A percentile compares a stretch with the other conserved stretches of the same genome.
Conservation (phyloP, 2,113 vertebrate genomes). For the Myiagra hebetior region DNA sequence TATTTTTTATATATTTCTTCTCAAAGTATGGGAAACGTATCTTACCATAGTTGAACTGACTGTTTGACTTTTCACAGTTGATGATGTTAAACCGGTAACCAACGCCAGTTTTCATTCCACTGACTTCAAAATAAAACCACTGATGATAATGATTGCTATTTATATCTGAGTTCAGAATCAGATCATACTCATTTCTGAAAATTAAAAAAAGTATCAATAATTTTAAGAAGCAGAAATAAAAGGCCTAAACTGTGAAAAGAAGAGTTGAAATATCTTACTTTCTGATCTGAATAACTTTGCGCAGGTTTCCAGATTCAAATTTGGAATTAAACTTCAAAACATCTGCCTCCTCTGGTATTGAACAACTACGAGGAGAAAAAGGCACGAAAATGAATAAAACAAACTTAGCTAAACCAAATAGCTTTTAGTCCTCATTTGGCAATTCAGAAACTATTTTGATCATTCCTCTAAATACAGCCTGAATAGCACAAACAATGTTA, state of each 20-base stretch:
- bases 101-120: conserved; percentile 86
- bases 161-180: conserved; percentile 97
- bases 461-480: background rate
- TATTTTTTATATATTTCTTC: background rate
- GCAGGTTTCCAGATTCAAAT: conserved; percentile 97
- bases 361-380: conserved; percentile 71
- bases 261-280: conserved; percentile 81
- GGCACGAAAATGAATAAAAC: background rate
- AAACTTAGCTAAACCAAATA: background rate
- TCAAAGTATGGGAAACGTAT: background rate
- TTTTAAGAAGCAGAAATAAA: conserved; percentile 15
- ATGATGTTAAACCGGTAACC: conserved; percentile 97
- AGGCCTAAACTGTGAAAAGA: background rate
- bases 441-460: background rate
- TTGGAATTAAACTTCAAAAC: conserved; percentile 95
- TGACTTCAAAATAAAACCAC: conserved; percentile 99
- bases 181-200: conserved; percentile 92
- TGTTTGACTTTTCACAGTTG: conserved; percentile 99
- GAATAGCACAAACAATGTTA: background rate
- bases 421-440: background rate
- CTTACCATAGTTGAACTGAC: conserved; percentile 98
- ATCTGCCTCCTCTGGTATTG: conserved; percentile 82
- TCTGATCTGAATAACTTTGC: conserved; percentile 95
- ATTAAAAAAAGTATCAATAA: conserved; percentile 32
- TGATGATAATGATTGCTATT: conserved; percentile 99